Evolutionary conservation across 2,113 vertebrate genomes (phyloP), one percentile per base, ranked within the genome.

Genomic region (Hippocampus comes): DNA sequence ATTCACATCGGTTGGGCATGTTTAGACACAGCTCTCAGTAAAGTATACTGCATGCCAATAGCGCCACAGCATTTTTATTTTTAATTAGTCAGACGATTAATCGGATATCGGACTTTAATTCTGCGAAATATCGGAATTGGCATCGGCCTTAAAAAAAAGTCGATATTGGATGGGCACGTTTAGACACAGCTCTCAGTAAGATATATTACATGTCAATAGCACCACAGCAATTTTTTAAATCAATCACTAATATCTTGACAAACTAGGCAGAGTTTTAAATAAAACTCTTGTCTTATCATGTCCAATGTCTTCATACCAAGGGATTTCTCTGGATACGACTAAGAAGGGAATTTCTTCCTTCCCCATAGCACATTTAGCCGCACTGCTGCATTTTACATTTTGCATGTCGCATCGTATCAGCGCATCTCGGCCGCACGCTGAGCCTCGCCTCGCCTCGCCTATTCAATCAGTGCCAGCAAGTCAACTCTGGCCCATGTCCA

Each of bases 401-500:
- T 51, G 70, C 73, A 67, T 63, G 27, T 67, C 59, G 74, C 41
- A 53, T 59, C 76, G 77, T 67, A 64, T 70, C 59, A 67, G n/a
- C 75, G 68, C 74, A 60, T 77, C 68, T 70, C 67, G 55, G 73
- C 70, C 77, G 76, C 83, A 74, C 76, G 69, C 78, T 66, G 78
- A 18, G 30, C 30, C 30, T 34, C 30, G 4, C 30, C 27, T 30
- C 3, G 59, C 70, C 72, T 21, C 20, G 23, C 65, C 70, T 65
- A 63, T 83, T 78, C 73, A 76, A 83, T 82, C 76, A 73, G 69
- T 81, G 82, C 38, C 38, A 10, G 69, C 43, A 4, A 76, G 74
- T 65, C 72, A 71, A 76, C 69, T 51, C 73, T 87, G 86, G 89
- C 74, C 43, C 51, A 7, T 70, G 64, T 78, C 85, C 81, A 84